These are phyloP conservation scores for Ferrisia virgata DNA, from an alignment of 2,888 invertebrate genomes.

Conservation along the genomic window DNA sequence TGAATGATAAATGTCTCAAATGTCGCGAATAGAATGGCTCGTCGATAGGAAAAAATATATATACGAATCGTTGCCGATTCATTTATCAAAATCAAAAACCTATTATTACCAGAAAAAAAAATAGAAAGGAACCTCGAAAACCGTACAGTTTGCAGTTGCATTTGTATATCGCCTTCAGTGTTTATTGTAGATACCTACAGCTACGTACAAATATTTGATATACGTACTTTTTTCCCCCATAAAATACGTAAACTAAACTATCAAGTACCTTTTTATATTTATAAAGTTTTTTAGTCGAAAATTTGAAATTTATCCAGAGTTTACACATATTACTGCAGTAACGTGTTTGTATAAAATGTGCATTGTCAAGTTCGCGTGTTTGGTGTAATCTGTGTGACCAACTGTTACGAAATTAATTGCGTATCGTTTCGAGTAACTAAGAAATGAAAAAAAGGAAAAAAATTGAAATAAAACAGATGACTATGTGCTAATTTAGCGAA, in stretches of 20 bases:
- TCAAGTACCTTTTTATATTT: too few species aligned
- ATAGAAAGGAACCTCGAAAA: too few species aligned
- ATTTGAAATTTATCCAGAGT: neutral
- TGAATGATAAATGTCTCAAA: constrained; percentile 11
- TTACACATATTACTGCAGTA: neutral
- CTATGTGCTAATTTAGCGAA: too few species aligned
- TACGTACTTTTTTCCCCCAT: too few species aligned
- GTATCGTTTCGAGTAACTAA: neutral
- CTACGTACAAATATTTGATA: too few species aligned
- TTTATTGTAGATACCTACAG: too few species aligned
- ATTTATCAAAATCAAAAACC: neutral
- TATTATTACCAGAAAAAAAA: neutral
- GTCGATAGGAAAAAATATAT: neutral
- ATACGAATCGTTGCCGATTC: neutral
- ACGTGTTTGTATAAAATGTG: neutral
- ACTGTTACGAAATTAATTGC: neutral
- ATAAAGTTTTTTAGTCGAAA: neutral
- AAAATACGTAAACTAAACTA: too few species aligned
- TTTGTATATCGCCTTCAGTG: neutral
- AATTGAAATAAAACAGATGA: too few species aligned
- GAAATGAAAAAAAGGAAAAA: too few species aligned
- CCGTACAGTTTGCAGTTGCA: neutral
- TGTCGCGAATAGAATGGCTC: neutral
- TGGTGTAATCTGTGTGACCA: neutral
- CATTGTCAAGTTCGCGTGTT: neutral